Evolutionary conservation across 2,113 vertebrate genomes (phyloP).

Genomic region (Abramis brama): DNA sequence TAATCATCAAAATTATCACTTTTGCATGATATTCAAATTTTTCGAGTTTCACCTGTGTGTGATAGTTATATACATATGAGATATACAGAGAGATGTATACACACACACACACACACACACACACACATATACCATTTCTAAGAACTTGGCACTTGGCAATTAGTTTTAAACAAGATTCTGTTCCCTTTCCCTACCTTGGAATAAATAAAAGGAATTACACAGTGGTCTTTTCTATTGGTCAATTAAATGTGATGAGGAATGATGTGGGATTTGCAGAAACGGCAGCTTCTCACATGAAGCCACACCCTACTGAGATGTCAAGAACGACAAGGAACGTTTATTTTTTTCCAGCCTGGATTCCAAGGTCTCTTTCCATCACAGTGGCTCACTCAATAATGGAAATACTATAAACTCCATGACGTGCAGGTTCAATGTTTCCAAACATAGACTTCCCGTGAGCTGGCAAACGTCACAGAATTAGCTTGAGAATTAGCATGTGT

Average conservation of each 20-base stretch:
- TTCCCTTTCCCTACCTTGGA: background rate
- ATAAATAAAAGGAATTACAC: background rate
- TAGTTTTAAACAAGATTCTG: background rate
- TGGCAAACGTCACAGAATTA: slow-evolving; percentile 5
- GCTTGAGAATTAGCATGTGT: background rate
- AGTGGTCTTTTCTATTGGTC: background rate
- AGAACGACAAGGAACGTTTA: slow-evolving; percentile 64
- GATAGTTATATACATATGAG: no score
- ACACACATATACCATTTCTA: background rate
- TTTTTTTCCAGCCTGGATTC: slow-evolving; percentile 66
- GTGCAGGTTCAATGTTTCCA: slow-evolving; percentile 64
- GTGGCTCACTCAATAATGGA: slow-evolving; percentile 66
- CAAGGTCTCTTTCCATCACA: slow-evolving; percentile 73
- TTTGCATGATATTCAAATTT: no score
- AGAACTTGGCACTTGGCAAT: no score
- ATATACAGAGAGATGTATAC: no score
- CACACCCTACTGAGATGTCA: slow-evolving; percentile 67
- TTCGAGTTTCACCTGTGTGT: no score
- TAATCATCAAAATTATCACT: no score
- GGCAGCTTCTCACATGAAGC: slow-evolving; percentile 56
- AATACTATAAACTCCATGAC: slow-evolving; percentile 70
- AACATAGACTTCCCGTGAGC: slow-evolving; percentile 28
- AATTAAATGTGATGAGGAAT: slow-evolving; percentile 5
- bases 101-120: no score
- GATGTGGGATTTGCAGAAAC: slow-evolving; percentile 10